Conservation (phyloP, 2,888 invertebrate species). For the Apoda limacodes region DNA sequence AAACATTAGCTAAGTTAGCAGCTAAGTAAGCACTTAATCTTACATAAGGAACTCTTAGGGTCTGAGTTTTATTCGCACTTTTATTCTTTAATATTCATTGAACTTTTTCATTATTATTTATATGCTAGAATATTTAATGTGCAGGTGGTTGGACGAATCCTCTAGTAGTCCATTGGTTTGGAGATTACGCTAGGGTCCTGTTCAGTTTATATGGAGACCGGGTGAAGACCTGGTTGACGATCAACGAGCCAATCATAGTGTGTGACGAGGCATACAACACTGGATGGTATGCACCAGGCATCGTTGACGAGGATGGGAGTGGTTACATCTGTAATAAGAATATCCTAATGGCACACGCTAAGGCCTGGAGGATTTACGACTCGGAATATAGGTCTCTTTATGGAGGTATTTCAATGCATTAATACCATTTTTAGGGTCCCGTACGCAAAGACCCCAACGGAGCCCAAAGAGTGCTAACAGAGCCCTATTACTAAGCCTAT, state of each 20-base stretch:
- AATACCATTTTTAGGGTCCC: no score
- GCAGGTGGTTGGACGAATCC: conserved; percentile 69
- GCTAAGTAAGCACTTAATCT: no score
- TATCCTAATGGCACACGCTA: conserved; percentile 64
- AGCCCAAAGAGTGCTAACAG: no score
- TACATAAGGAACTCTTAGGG: no score
- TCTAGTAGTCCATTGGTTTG: conserved; percentile 56
- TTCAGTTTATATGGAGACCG: conserved; percentile 44
- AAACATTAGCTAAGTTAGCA: no score
- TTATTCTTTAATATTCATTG: no score
- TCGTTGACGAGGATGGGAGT: conserved; percentile 38
- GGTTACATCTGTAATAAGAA: conserved; percentile 58
- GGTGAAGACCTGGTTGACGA: conserved; percentile 58
- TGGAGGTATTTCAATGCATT: no score
- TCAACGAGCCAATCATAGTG: conserved; percentile 51
- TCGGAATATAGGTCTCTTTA: conserved; percentile 29
- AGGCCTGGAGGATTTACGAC: conserved; percentile 43
- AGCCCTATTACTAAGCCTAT: no score
- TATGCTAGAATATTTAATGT: no score
- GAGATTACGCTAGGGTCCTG: conserved; percentile 52
- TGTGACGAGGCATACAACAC: conserved; percentile 25
- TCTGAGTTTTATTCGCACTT: no score
- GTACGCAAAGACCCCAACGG: no score
- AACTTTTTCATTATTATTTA: no score
- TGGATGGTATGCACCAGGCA: conserved; percentile 27